Evolutionary conservation across 1,140 invertebrate genomes (phyloP), one percentile per base, ranked within the genome.

Genomic region (Drosophila pallidifrons): DNA sequence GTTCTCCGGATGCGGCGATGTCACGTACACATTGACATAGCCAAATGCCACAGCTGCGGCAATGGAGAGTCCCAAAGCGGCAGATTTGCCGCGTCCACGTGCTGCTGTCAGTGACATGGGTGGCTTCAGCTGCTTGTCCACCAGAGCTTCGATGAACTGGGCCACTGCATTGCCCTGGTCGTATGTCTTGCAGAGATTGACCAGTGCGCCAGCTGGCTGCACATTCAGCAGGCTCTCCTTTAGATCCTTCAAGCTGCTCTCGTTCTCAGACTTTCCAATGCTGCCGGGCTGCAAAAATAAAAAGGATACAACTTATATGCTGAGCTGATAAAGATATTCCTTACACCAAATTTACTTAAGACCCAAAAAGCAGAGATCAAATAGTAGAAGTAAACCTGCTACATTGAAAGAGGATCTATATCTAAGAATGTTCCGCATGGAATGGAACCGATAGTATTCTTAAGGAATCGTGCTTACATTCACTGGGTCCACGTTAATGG

Each of bases 1-100:
- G 94, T 99, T 99, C 93, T 99, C 99, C 2, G 99, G 99, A 92
- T 97, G 98, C 1, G 99, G 99, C 75, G 98, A 98, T 0, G 99
- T 99, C 10, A 99, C 98, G 93, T 99, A 99, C 54, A 99, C 97
- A 92, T 99, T 99, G 11, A 98, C 98, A 93, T 99, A 99, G 15
- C 98, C 97, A 91, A 96, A 96, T 1, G 96, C 95, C 59, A 98
- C 94, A 11, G 96, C 96, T 1, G 95, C 96, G 13, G 97, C 96
- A 30, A 99, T 96, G 1, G 98, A 95, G 51, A 99, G 93, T 4
- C 99, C 99, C n/a, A 99, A 93, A 8, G 99, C 97, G 8, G 99
- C 99, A 1, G 99, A 99, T 94, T 99, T 99, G 74, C 99, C 99
- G 72, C 99, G 94, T 15, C 99, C 99, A 94, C 99, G 95, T 2